Evolutionary conservation across 2,113 vertebrate species (phyloP), one percentile per base, ranked within the genome.

Genomic region (Zingel zingel): DNA sequence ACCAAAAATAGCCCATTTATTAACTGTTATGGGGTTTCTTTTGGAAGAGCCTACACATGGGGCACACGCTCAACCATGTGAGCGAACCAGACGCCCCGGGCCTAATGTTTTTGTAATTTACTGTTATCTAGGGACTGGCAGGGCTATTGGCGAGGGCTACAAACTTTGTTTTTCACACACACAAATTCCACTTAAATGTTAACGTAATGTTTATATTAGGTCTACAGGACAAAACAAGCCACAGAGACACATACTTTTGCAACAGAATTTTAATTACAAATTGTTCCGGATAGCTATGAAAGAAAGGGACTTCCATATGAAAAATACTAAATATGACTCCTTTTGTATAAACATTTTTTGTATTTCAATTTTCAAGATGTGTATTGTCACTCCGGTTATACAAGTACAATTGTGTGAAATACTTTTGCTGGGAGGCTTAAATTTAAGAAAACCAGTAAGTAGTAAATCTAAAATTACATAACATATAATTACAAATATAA

Each of bases 1-100:
- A 77, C 50, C 33, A n/a, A 71, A 86, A 88, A 85, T 74, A 79
- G 54, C 45, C 63, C 23, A 56, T n/a, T 65, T 67, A 65, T 80
- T 71, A 30, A 75, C 3, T 6, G 47, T 61, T 63, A 15, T 53
- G 14, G 9, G 18, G 61, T 80, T 1, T 56, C 2, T 76, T 48
- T 48, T 66, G 23, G 10, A 50, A 36, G 50, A 61, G 25, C 16
- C 33, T 39, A 39, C 7, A 39, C 36, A 39, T 39, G 36, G 36
- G 36, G 1, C 8, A 2, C 39, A 39, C 39, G 39, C 39, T 39
- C 39, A 39, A 39, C 39, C 39, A 39, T 39, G 39, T 39, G 39
- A 39, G 39, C 9, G 2, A 39, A 39, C 39, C 2, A 39, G 39
- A 39, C 39, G 39, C 39, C 39, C 39, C 39, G 39, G 30, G 3